These are phyloP conservation scores for Plodia interpunctella DNA, from an alignment of 1,140 invertebrate genomes.

Conservation along the genomic window DNA sequence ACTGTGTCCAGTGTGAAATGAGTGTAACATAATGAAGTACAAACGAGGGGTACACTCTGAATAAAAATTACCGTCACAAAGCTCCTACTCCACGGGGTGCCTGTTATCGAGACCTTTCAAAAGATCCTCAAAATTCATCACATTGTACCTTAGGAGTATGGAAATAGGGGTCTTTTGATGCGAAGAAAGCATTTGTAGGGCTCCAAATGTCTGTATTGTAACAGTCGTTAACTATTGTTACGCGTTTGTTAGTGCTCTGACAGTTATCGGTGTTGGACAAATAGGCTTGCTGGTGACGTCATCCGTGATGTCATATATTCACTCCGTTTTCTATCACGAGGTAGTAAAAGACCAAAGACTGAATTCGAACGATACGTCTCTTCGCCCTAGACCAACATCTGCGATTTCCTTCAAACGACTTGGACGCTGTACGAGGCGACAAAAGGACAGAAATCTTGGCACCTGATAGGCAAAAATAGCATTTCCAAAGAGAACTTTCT, in stretches of 20 bases:
- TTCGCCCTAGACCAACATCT: too few relatives aligned
- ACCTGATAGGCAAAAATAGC: too few relatives aligned
- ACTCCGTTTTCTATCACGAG: too few relatives aligned
- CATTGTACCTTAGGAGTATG: not conserved
- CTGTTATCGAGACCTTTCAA: not conserved
- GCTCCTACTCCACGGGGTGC: not conserved
- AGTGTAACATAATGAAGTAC: slow-evolving; percentile 4
- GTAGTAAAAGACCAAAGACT: too few relatives aligned
- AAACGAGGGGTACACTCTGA: not conserved
- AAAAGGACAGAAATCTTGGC: too few relatives aligned
- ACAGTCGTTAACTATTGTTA: not conserved
- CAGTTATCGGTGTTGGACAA: not conserved
- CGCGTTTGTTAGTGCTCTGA: not conserved
- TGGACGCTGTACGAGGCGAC: too few relatives aligned
- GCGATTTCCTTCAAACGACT: too few relatives aligned
- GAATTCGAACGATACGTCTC: too few relatives aligned
- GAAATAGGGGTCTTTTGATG: not conserved
- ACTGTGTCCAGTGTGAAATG: not conserved
- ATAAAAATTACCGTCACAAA: slow-evolving; percentile 3
- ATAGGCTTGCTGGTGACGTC: not conserved
- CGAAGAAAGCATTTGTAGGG: not conserved
- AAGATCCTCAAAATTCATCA: not conserved
- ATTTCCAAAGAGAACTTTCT: too few relatives aligned
- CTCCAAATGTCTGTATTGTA: not conserved
- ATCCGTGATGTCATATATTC: too few relatives aligned